Conservation (phyloP, 1,140 invertebrate genomes). For the Adoxophyes honmai region DNA sequence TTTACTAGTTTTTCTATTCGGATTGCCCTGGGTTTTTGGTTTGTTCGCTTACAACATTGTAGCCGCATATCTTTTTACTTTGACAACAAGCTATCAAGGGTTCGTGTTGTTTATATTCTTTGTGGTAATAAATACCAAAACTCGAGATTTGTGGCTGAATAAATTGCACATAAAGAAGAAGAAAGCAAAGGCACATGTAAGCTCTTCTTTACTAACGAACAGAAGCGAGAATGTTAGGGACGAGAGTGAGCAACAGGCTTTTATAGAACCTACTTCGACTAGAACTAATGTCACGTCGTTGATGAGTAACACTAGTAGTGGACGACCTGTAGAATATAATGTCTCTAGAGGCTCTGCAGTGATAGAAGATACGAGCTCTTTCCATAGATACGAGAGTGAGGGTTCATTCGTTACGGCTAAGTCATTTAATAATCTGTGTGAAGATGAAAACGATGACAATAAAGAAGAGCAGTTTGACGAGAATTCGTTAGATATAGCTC, state of each 20-base stretch:
- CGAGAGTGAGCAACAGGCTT: background rate
- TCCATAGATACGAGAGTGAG: background rate
- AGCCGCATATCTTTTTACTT: conserved; percentile 51
- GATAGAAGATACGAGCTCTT: background rate
- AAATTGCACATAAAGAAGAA: conserved; percentile 26
- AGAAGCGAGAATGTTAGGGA: background rate
- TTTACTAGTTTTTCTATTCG: conserved; percentile 49
- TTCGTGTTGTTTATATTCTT: conserved; percentile 61
- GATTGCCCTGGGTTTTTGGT: conserved; percentile 50
- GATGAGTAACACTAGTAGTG: background rate
- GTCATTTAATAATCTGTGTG: background rate
- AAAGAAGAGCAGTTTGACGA: too few species aligned
- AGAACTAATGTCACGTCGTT: conserved; percentile 7
- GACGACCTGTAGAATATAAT: background rate
- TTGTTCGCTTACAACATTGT: conserved; percentile 34
- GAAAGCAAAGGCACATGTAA: conserved; percentile 22
- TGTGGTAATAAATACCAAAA: conserved; percentile 45
- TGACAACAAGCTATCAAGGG: conserved; percentile 61
- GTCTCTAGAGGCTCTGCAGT: background rate
- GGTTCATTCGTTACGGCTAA: background rate
- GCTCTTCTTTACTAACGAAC: conserved; percentile 13
- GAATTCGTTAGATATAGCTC: too few species aligned
- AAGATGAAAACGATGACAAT: background rate
- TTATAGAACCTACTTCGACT: background rate
- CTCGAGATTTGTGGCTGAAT: conserved; percentile 43